phyloP scores from a whole-genome alignment of 2,797 vertebrate species.

The Cossypha niveicapilla region DNA sequence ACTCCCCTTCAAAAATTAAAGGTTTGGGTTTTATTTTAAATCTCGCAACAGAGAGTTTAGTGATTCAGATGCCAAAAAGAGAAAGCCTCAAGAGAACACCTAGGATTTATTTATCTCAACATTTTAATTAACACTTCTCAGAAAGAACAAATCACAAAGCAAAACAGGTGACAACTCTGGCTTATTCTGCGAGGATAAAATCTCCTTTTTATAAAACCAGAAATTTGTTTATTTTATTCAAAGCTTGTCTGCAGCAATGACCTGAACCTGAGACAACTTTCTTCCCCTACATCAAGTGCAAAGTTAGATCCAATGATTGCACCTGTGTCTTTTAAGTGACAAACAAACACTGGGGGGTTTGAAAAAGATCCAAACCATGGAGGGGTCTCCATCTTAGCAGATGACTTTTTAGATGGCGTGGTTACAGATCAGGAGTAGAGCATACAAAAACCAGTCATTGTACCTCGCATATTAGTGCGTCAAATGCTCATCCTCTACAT shows the following conservation, averaged over 20 bases:
- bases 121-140: constrained; percentile 1
- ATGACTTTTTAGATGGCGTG: not conserved
- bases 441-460: not conserved
- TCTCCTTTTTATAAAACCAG: not conserved
- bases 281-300: not conserved
- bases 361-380: not conserved
- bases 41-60: not conserved
- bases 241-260: not conserved
- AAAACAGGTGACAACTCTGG: not conserved
- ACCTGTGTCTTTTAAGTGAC: not conserved
- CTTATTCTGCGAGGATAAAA: not conserved
- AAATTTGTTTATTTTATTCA: not conserved
- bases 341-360: not conserved
- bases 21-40: not conserved
- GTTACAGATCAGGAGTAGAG: not conserved
- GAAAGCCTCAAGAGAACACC: not conserved
- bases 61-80: not conserved
- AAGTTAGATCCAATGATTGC: not conserved
- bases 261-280: not conserved
- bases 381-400: not conserved
- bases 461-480: fast-evolving
- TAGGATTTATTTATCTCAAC: not conserved
- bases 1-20: not conserved
- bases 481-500: not conserved
- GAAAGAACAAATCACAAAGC: not conserved